Base-by-base conservation (phyloP, 2,888 invertebrate genomes). In the Parnassius apollo region DNA sequence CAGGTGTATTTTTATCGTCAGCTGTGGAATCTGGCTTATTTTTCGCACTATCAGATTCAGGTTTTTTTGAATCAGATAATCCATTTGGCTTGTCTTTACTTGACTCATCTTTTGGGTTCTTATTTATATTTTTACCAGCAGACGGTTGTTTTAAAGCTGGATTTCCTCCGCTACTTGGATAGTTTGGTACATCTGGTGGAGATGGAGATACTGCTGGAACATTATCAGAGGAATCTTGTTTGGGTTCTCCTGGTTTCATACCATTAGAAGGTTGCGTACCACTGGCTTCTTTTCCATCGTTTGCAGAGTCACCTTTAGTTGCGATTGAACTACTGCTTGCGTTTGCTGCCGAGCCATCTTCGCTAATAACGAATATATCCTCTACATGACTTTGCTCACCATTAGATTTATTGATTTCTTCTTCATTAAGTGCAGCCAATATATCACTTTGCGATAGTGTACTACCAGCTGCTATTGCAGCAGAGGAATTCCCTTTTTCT, bases 401-500 rank as follows among this genome's bases (percentile, higher is more conserved):
- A 61, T 56, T 59, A 7, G 11, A 56, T 11, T 65, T 63, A 35
- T 65, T 55, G 42, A 55, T 13, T 13, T 59, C 51, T 22, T 65
- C 64, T 57, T 69, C 66, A 49, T 65, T 58, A 44, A 71, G 64
- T 45, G 67, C 68, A 13, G 70, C 69, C 57, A 74, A 65, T 1
- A 70, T 46, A 49, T 68, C 68, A 45, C 62, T 65, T 51, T 71
- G 63, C 7, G 70, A 63, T n/a, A 66, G 55, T 10, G 74, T 59
- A 12, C 67, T 64, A 1, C 64, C 65, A 35, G 73, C 66, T 25
- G 71, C 60, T 1, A 67, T 56, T 9, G 69, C 64, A 11, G 69
- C 62, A 22, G 69, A 54, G 1, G 63, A 52, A 50, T 65, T 46
- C 3, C 65, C 68, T 2, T 25, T 48, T 44, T 59, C 59, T 10